phyloP scores from a whole-genome alignment of 2,888 invertebrate genomes.

The Meandrusa payeni region DNA sequence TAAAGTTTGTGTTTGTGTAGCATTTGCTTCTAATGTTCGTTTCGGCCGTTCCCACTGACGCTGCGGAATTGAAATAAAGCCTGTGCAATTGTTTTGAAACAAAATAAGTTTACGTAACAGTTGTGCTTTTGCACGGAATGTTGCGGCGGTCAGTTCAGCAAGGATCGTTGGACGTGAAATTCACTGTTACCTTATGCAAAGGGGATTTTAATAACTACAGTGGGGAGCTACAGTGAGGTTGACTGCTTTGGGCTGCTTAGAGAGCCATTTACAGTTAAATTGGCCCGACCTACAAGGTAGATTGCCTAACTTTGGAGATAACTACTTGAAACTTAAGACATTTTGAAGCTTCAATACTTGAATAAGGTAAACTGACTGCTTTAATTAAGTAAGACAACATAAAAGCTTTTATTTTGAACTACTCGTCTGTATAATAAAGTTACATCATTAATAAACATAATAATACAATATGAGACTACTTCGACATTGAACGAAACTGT shows the following conservation, averaged over 20 bases:
- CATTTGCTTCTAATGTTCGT: constrained; percentile 64
- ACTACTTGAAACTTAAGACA: constrained; percentile 72
- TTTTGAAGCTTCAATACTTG: constrained; percentile 75
- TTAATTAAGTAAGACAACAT: constrained; percentile 64
- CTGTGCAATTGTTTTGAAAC: constrained; percentile 37
- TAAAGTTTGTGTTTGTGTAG: constrained; percentile 64
- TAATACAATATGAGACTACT: too few species aligned
- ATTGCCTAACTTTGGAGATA: constrained; percentile 74
- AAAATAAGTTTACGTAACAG: constrained; percentile 37
- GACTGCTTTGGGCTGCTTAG: constrained; percentile 69
- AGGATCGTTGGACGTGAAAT: constrained; percentile 32
- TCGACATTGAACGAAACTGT: too few species aligned
- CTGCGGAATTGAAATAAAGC: constrained; percentile 46
- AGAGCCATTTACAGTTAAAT: constrained; percentile 70
- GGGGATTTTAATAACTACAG: constrained; percentile 62
- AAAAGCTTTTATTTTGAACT: constrained; percentile 25
- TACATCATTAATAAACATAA: constrained; percentile 7
- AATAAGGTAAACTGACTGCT: constrained; percentile 73
- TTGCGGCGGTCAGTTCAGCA: constrained; percentile 36
- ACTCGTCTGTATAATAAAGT: constrained; percentile 13
- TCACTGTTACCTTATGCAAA: constrained; percentile 53
- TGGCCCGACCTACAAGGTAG: constrained; percentile 71
- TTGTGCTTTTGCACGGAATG: constrained; percentile 28
- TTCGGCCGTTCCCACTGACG: constrained; percentile 33
- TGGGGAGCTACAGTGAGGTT: constrained; percentile 47